Evolutionary conservation across 2,797 vertebrate genomes (phyloP).

Genomic region (Cyclopterus lumpus): DNA sequence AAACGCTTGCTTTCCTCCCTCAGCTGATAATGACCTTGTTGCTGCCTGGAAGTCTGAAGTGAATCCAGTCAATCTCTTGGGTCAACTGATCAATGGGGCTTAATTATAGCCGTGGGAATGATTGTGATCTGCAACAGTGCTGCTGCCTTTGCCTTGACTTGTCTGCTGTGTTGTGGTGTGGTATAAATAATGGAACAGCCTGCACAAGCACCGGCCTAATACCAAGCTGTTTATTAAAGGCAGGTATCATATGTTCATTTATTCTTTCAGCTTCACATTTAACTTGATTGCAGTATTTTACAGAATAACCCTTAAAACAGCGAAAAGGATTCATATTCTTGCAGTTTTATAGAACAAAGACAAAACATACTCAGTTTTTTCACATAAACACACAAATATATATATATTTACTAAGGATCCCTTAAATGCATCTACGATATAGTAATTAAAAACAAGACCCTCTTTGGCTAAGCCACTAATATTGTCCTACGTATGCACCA

Average conservation of each 20-base stretch:
- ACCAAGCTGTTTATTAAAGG: constrained; percentile 10
- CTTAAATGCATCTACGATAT: not conserved
- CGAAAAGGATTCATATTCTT: not conserved
- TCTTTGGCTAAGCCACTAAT: not conserved
- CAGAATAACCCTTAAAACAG: not conserved
- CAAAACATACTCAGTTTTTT: not conserved
- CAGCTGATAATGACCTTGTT: constrained; percentile 59
- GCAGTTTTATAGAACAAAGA: too few relatives aligned
- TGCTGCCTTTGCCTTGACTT: constrained; percentile 26
- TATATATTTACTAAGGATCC: not conserved
- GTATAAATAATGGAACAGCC: constrained; percentile 28
- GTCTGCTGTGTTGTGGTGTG: constrained; percentile 27
- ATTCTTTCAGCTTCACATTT: not conserved
- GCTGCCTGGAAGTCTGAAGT: constrained; percentile 52
- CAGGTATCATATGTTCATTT: not conserved
- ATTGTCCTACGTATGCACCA: not conserved
- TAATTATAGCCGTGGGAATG: constrained; percentile 72
- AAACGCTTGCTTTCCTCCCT: constrained; percentile 42
- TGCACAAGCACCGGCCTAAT: constrained; percentile 8
- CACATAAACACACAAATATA: not conserved
- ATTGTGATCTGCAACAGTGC: constrained; percentile 49
- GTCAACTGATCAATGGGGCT: constrained; percentile 73
- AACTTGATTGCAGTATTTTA: constrained; percentile 6
- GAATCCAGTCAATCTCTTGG: constrained; percentile 65
- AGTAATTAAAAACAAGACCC: too few relatives aligned